Evolutionary conservation across 2,888 invertebrate species (phyloP).

Genomic region (Cactoblastis cactorum): DNA sequence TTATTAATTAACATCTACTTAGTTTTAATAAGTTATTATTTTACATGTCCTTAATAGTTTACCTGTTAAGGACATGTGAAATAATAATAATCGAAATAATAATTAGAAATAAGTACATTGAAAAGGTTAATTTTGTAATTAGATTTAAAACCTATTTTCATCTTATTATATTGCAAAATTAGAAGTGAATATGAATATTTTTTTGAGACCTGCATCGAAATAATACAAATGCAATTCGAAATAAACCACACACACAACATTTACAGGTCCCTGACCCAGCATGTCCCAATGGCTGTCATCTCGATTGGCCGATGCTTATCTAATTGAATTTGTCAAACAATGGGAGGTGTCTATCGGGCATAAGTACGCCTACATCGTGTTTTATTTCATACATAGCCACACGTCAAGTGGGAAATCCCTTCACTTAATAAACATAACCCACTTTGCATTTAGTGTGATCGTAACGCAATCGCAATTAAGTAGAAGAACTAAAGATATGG

Average conservation of each 20-base stretch:
- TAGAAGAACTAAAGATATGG: neutral
- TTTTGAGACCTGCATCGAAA: too few species aligned
- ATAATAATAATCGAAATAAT: too few species aligned
- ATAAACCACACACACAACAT: neutral
- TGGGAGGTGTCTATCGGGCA: slow-evolving; percentile 12
- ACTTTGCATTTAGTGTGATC: slow-evolving; percentile 1
- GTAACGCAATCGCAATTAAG: slow-evolving; percentile 5
- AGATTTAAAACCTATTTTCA: too few species aligned
- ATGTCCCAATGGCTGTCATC: slow-evolving; percentile 11
- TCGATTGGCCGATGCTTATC: slow-evolving; percentile 9
- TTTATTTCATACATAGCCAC: slow-evolving; percentile 4
- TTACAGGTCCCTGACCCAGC: slow-evolving; percentile 9
- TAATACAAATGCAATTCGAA: neutral
- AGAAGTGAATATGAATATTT: too few species aligned
- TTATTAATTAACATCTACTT: too few species aligned
- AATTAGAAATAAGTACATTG: too few species aligned
- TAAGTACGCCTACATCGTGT: slow-evolving; percentile 15
- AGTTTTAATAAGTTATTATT: too few species aligned
- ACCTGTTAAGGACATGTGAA: too few species aligned
- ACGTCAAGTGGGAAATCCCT: slow-evolving; percentile 11
- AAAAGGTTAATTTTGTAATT: too few species aligned
- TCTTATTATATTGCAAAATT: too few species aligned
- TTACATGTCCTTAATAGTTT: too few species aligned
- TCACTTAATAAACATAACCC: slow-evolving; percentile 2
- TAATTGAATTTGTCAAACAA: slow-evolving; percentile 16